Evolutionary conservation across 2,113 vertebrate species (phyloP).

Genomic region (Lepidothrix coronata): DNA sequence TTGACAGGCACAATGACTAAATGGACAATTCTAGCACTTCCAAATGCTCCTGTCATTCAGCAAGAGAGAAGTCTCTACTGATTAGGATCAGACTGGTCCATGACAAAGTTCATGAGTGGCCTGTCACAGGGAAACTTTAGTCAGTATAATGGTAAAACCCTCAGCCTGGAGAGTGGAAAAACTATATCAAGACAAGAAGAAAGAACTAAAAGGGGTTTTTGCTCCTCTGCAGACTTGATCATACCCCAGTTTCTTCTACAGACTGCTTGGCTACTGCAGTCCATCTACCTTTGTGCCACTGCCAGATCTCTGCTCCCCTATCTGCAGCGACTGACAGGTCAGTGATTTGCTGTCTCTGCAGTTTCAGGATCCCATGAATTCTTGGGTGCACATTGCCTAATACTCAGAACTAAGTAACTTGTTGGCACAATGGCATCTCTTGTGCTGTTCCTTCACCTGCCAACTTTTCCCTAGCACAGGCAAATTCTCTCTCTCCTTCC

Average conservation of each 20-base stretch:
- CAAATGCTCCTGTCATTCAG: neutral
- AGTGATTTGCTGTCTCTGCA: constrained; percentile 58
- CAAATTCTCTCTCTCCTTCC: constrained; percentile 12
- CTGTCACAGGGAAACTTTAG: neutral
- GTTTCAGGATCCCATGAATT: constrained; percentile 57
- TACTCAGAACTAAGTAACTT: constrained; percentile 73
- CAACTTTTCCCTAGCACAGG: constrained; percentile 11
- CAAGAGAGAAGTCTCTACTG: neutral
- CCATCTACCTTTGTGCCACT: neutral
- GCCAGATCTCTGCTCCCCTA: neutral
- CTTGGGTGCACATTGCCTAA: constrained; percentile 48
- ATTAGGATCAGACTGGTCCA: neutral
- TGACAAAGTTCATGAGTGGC: neutral
- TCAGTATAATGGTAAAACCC: neutral
- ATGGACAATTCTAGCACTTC: neutral
- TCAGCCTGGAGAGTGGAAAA: neutral
- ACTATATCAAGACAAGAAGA: neutral
- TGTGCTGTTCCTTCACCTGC: constrained; percentile 29
- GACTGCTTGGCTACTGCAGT: neutral
- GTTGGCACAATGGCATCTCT: constrained; percentile 57
- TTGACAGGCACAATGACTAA: neutral
- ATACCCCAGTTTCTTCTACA: neutral
- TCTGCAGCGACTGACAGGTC: neutral
- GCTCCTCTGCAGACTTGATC: neutral
- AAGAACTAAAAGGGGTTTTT: neutral